Evolutionary conservation across 2,888 invertebrate genomes (phyloP), one percentile per base, ranked within the genome.

Genomic region (Prostheceraeus crozeri): DNA sequence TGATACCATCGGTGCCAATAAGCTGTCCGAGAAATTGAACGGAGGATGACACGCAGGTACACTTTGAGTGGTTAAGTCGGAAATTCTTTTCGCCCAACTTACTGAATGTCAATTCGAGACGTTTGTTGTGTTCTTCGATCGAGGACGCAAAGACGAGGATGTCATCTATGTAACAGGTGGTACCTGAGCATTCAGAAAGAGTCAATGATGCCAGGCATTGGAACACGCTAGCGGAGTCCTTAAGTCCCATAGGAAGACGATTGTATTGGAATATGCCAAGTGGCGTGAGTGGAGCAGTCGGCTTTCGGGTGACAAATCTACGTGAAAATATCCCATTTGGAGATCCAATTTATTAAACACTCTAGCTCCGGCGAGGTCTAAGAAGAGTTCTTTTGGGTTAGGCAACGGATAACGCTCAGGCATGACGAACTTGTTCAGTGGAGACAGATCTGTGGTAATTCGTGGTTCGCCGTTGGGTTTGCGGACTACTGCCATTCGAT

Each of bases 161-260:
- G 48, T 48, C 27, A 48, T 48, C 48, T 48, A 48, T 48, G 27
- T 48, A 48, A 6, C 25, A 25, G 14, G 28, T 48, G 4, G 48
- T 48, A 30, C 14, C 4, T 3, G 48, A 10, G 6, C 48, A 48
- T 11, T 25, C 48, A 28, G 11, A 6, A 6, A 48, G 48, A 6
- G 4, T 6, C 10, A 6, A 28, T 3, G 48, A 4, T 21, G 28
- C 48, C 8, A 48, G 14, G 25, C 48, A 30, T 48, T 48, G 48
- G 14, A 48, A 48, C 10, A 48, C 27, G 10, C 27, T 30, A 6
- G 6, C 8, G 19, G 6, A 6, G 4, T 48, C 48, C 6, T 25
- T 11, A 3, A 48, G 25, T 25, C 48, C 48, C 48, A 48, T 48
- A 19, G 48, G 48, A 16, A 48, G 25, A 4, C 25, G 6, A 48